Base-by-base conservation (phyloP, 2,113 vertebrate species). In the Osmerus mordax region DNA sequence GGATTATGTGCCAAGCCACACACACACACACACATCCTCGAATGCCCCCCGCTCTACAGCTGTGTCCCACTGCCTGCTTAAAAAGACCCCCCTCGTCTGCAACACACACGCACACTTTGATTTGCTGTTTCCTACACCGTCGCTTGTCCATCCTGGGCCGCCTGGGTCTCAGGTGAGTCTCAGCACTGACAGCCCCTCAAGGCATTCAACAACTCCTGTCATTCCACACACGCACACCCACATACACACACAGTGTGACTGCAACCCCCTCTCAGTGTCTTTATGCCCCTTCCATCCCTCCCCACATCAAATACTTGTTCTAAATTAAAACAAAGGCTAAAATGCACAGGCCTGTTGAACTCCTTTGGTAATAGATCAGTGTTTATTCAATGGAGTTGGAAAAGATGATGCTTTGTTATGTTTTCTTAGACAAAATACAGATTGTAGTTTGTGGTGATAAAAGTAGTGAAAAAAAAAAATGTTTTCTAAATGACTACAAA, bases 71-170 rank as follows among this genome's bases (percentile, higher is more conserved):
- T 55, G 19, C 63, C n/a, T 25, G 19, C 36, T 15, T 7, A 14
- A 63, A 23, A 16, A 16, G 32, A 29, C 18, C 64, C 14, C 23
- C 18, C 29, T 8, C 29, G 47, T 36, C 28, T 4, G 13, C 59
- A 61, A 70, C 65, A 65, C 55, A 47, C 67, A 55, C 12, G 28
- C 60, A 71, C 77, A 71, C 77, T 92, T 88, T 90, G 89, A 91
- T 90, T 86, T 61, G 59, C 55, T 63, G 72, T 80, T 81, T 76
- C 74, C 66, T 68, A 12, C 7, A 70, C 15, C 8, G 77, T 82
- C 74, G 79, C 69, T 67, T 64, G 52, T 81, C 75, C 36, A 71
- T 83, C 69, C 69, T n/a, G 56, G 78, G 71, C 78, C 75, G 70
- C 59, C 4, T 8, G 52, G 76, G 76, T 82, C 84, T 80, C 15